Base-by-base conservation (phyloP, 2,797 vertebrate species). In the Acanthurus tractus region DNA sequence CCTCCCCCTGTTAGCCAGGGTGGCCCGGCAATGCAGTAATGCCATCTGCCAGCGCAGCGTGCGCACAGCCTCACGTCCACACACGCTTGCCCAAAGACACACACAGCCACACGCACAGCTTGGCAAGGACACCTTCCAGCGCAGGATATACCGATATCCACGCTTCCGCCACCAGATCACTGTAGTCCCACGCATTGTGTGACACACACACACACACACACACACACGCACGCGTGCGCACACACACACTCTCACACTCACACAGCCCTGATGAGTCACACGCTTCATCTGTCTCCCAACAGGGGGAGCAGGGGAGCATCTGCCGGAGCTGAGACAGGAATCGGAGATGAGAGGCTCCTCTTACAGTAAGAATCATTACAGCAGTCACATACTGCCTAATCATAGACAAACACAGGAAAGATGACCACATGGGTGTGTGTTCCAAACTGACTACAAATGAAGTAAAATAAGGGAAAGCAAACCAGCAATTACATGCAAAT, bases 11-110 rank as follows among this genome's bases (percentile, higher is more conserved):
- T 89, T 91, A 89, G 79, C 88, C 89, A 86, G 83, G 89, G 88
- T 92, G 90, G 93, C 87, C 86, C 86, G 63, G 87, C 91, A 82
- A 85, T 89, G 87, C 90, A 86, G 86, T 79, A 86, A 79, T 77
- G 74, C 95, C 95, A 96, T 96, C 95, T 96, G 95, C 90, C 91
- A 86, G 89, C 95, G 49, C 95, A 94, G 94, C 94, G 83, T 88
- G 94, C 81, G 82, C 88, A 84, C 82, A 74, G 89, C 86, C 90
- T 87, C 67, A 50, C 89, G 92, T 83, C 85, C 86, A 87, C 79
- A 83, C 90, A 88, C 66, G 64, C 38, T 22, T 64, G 93, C 83
- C 79, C 89, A 86, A 83, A 74, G 87, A 86, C 69, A 71, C 64
- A 57, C 85, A 80, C 56, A 67, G 69, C 80, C 83, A 84, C 85